phyloP scores from a whole-genome alignment of 2,888 invertebrate species.

The Lycaena phlaeas region DNA sequence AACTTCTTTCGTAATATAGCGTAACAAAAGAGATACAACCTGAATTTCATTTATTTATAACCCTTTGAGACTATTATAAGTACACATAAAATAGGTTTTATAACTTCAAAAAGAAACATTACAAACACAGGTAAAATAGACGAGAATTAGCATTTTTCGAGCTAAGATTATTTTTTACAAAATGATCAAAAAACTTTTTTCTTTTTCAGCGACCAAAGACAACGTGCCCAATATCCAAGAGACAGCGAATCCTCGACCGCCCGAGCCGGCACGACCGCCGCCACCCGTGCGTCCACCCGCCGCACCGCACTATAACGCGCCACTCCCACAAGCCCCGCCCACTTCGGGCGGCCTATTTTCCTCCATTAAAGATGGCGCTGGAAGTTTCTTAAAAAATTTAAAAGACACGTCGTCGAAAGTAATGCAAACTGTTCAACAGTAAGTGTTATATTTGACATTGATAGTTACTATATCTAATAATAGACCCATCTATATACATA shows the following conservation, averaged over 20 bases:
- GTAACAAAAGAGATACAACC: no score
- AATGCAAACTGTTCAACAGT: constrained; percentile 96
- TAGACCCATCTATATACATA: no score
- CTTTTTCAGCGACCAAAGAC: constrained; percentile 48
- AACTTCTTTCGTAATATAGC: no score
- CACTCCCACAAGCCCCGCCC: constrained; percentile 32
- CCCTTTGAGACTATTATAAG: no score
- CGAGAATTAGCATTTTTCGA: no score
- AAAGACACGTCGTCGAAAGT: constrained; percentile 97
- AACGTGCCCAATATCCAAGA: constrained; percentile 37
- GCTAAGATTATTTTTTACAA: no score
- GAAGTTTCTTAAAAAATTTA: constrained; percentile 92
- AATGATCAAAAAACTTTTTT: no score
- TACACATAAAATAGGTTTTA: no score
- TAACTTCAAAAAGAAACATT: no score
- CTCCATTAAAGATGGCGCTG: constrained; percentile 92
- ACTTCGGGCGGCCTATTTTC: constrained; percentile 80
- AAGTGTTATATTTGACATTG: constrained; percentile 47
- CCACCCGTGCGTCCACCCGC: constrained; percentile 39
- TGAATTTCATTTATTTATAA: no score
- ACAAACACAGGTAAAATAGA: no score
- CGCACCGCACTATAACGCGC: constrained; percentile 42
- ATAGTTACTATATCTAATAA: no score
- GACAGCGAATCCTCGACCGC: constrained; percentile 39
- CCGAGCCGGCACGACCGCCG: constrained; percentile 49